Percentiles rank a stretch among this genome's conserved stretches.
Conservation (phyloP, 2,113 vertebrate genomes). For the Maylandia zebra region DNA sequence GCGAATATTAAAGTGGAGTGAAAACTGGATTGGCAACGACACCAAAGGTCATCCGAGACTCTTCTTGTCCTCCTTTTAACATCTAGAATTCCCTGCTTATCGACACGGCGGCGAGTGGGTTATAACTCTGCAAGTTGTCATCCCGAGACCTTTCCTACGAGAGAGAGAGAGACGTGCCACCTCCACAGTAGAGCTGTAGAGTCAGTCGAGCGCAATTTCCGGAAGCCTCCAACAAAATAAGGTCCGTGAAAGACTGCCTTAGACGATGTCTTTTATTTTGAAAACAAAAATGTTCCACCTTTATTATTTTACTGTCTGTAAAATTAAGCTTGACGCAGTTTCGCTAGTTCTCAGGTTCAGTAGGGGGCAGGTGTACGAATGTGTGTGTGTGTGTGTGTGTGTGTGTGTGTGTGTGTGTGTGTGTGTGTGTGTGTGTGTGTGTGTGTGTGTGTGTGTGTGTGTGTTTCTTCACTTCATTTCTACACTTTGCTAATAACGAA, state of each 20-base stretch:
- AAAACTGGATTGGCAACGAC: not conserved
- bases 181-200: not conserved
- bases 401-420: not conserved
- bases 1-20: not conserved
- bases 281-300: rapidly evolving
- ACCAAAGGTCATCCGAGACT: not conserved
- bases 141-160: not conserved
- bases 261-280: not conserved
- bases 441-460: not conserved
- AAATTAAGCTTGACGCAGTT: not conserved
- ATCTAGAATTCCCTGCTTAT: not conserved
- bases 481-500: not conserved
- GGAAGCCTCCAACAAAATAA: not conserved
- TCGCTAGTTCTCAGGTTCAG: conserved; percentile 2
- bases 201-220: rapidly evolving
- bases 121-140: conserved; percentile 29
- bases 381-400: not conserved
- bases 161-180: not conserved
- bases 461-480: not conserved
- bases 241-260: rapidly evolving
- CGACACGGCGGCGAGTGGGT: not conserved
- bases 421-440: too few relatives aligned
- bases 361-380: not conserved
- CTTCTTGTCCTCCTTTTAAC: not conserved
- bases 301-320: rapidly evolving